phyloP scores from a whole-genome alignment of 2,113 vertebrate genomes.

The Pseudonaja textilis region DNA sequence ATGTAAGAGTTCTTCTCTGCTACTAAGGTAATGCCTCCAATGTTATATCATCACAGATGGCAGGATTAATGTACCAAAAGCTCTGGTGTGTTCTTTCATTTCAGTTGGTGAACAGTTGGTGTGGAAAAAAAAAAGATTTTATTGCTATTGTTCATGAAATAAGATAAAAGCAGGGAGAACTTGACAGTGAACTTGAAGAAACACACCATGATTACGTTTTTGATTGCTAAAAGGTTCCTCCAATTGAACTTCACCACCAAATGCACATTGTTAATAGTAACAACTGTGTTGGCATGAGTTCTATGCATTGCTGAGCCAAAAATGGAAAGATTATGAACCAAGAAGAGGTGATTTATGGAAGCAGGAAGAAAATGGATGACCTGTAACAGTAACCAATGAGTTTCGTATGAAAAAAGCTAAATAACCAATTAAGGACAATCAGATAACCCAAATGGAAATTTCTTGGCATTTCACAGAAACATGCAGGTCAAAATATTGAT shows the following conservation, averaged over 20 bases:
- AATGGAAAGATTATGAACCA: not conserved
- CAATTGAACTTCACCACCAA: not conserved
- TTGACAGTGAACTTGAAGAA: not conserved
- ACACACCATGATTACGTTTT: not conserved
- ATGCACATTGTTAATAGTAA: not conserved
- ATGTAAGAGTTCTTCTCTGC: not conserved
- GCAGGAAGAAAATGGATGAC: not conserved
- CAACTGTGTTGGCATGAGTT: not conserved
- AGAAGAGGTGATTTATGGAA: not conserved
- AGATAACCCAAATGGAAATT: not conserved
- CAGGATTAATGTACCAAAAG: not conserved
- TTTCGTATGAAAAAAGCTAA: not conserved
- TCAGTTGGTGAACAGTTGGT: not conserved
- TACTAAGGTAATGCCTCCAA: not conserved
- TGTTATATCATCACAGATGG: not conserved
- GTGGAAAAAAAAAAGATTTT: not conserved
- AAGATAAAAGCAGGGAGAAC: not conserved
- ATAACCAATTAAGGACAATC: not conserved
- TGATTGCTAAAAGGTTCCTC: not conserved
- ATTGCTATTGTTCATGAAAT: not conserved
- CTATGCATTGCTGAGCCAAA: not conserved
- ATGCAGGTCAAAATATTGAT: not conserved
- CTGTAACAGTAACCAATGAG: not conserved
- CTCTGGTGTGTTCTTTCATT: not conserved
- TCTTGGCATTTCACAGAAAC: not conserved